Evolutionary conservation across 2,113 vertebrate genomes (phyloP).

Genomic region (Brachyhypopomus gauderio): DNA sequence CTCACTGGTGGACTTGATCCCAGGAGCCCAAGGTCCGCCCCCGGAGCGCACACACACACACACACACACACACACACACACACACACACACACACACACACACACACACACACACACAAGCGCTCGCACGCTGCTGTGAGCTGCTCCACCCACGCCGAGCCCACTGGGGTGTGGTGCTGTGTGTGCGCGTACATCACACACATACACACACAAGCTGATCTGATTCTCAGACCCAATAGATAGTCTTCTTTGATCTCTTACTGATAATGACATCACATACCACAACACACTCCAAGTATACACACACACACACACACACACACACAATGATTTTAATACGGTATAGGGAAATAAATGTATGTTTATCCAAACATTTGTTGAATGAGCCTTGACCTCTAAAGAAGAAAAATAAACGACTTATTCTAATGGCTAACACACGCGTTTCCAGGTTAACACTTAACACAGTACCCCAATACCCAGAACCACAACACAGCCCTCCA

Average conservation of each 20-base stretch:
- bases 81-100: no score
- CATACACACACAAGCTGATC: no score
- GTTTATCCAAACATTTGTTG: no score
- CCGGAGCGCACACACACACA: slow-evolving; percentile 27
- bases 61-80: no score
- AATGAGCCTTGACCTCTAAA: no score
- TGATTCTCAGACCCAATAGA: not conserved
- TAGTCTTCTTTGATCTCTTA: not conserved
- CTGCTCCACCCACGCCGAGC: not conserved
- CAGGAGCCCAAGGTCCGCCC: not conserved
- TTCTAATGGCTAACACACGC: no score
- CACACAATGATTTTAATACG: no score
- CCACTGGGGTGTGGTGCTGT: not conserved
- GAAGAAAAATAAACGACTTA: no score
- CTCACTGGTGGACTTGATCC: slow-evolving; percentile 27
- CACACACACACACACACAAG: no score
- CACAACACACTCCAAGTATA: not conserved
- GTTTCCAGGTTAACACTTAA: no score
- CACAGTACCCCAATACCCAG: no score
- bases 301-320: not conserved
- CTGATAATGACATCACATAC: not conserved
- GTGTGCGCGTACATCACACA: slow-evolving; percentile 12
- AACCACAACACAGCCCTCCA: not conserved
- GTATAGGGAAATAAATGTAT: no score
- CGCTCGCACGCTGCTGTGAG: slow-evolving; percentile 48